Percentiles rank a stretch among this genome's conserved stretches.
phyloP scores from a whole-genome alignment of 1,140 invertebrate species.

The Brachionus calyciflorus region DNA sequence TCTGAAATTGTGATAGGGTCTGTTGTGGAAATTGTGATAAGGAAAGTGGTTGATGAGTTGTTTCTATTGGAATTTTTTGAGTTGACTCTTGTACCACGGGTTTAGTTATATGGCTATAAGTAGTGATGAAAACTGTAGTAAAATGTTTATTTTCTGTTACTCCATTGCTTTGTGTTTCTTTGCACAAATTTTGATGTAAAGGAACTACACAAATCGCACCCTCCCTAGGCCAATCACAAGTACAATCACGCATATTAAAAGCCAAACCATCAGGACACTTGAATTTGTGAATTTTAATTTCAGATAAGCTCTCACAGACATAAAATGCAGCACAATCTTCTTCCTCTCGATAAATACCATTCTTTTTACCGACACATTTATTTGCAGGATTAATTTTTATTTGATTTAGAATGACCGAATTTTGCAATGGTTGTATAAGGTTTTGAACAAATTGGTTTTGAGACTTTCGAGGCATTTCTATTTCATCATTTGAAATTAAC shows the following conservation, averaged over 20 bases:
- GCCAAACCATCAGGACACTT: background rate
- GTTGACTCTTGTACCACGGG: no score
- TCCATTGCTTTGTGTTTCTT: background rate
- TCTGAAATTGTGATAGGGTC: background rate
- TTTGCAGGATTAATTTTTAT: background rate
- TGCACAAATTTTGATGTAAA: background rate
- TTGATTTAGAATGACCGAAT: background rate
- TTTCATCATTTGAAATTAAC: background rate
- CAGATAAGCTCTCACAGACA: slow-evolving; percentile 16
- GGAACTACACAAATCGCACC: slow-evolving; percentile 1
- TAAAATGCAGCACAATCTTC: slow-evolving; percentile 20
- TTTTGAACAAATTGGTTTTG: no score
- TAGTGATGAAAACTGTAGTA: background rate
- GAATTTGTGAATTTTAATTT: background rate
- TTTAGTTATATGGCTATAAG: background rate
- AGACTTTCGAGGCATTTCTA: no score
- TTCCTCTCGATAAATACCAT: slow-evolving; percentile 37
- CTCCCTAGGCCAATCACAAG: slow-evolving; percentile 32
- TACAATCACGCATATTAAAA: slow-evolving; percentile 46
- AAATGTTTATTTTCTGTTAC: background rate
- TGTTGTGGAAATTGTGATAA: background rate
- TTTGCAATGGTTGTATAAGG: background rate
- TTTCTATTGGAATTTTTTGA: no score
- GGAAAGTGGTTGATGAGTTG: no score
- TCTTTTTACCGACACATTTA: slow-evolving; percentile 18